phyloP scores from a whole-genome alignment of 2,888 invertebrate species.

The Xanthia icteritia region DNA sequence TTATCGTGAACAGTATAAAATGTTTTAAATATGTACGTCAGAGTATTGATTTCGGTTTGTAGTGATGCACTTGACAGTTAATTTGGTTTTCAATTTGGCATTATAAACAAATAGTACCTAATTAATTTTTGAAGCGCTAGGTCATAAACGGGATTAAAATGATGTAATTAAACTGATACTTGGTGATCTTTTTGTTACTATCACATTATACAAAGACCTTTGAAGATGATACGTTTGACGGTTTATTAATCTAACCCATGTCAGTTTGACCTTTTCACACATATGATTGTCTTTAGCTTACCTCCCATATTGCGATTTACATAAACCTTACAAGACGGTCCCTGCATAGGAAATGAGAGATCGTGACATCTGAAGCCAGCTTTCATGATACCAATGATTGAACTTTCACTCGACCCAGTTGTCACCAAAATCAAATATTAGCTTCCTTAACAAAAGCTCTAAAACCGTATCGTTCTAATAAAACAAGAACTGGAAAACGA shows the following conservation, averaged over 20 bases:
- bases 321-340: conserved; percentile 39
- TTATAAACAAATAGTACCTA: conserved; percentile 13
- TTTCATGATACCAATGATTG: background rate
- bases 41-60: conserved; percentile 28
- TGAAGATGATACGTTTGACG: conserved; percentile 13
- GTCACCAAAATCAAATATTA: conserved; percentile 31
- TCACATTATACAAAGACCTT: background rate
- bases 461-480: conserved; percentile 31
- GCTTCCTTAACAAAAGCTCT: conserved; percentile 7
- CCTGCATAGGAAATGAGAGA: conserved; percentile 41
- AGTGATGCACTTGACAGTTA: conserved; percentile 19
- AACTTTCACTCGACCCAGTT: background rate
- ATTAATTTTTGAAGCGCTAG: conserved; percentile 13
- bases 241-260: conserved; percentile 1
- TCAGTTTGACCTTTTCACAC: conserved; percentile 4
- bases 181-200: background rate
- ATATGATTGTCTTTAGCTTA: conserved; percentile 49
- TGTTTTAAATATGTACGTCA: conserved; percentile 16
- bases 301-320: conserved; percentile 34
- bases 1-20: conserved; percentile 26
- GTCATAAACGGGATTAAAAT: background rate
- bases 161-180: conserved; percentile 9
- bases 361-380: conserved; percentile 10
- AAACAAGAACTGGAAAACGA: conserved; percentile 57
- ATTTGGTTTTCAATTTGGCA: conserved; percentile 46